Conservation (phyloP, 2,888 invertebrate species). For the Calameuta filiformis region DNA sequence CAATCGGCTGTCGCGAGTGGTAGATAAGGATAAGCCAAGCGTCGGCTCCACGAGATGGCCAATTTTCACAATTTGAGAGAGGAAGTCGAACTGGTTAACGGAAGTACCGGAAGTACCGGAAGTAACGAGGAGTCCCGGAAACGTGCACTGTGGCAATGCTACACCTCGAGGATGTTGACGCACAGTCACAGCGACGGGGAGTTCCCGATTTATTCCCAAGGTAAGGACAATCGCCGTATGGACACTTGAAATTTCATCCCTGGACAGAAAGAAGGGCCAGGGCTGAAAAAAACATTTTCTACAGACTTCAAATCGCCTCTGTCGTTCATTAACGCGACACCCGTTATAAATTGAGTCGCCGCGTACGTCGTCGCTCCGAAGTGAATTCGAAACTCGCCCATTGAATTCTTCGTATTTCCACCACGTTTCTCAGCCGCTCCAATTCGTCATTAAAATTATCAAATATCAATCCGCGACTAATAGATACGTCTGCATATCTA, state of each 20-base stretch:
- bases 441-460: neutral
- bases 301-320: neutral
- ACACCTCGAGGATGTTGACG: conserved; percentile 74
- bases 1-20: conserved; percentile 33
- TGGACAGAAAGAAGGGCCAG: too few relatives aligned
- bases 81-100: conserved; percentile 49
- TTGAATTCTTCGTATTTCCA: neutral
- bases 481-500: neutral
- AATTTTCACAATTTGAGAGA: conserved; percentile 50
- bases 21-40: neutral
- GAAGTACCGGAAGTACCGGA: conserved; percentile 31
- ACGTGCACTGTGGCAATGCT: conserved; percentile 53
- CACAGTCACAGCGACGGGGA: conserved; percentile 89
- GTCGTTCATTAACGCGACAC: neutral
- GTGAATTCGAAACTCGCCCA: neutral
- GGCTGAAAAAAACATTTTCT: neutral
- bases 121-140: conserved; percentile 42
- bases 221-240: conserved; percentile 63
- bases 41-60: conserved; percentile 43
- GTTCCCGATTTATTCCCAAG: conserved; percentile 84
- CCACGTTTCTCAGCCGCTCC: neutral
- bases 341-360: neutral
- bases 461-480: neutral
- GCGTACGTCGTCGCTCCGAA: neutral
- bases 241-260: too few relatives aligned